Evolutionary conservation across 2,797 vertebrate species (phyloP).

Genomic region (Discoglossus pictus): DNA sequence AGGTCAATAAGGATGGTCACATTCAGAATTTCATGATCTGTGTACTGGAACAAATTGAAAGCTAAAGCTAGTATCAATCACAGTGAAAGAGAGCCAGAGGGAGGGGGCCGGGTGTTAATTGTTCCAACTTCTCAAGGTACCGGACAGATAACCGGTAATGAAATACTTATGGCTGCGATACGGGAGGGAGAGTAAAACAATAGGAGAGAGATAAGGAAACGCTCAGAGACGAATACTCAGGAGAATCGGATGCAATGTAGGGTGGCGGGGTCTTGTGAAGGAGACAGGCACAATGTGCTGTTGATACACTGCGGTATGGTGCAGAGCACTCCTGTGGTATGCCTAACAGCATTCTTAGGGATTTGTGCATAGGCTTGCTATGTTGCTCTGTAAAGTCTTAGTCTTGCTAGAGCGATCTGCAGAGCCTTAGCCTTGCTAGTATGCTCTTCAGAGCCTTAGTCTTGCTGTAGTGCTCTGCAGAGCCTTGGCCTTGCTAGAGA

Average conservation of each 20-base stretch:
- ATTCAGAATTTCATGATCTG: conserved; percentile 93
- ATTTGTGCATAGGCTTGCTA: too few relatives aligned
- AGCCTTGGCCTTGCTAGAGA: too few relatives aligned
- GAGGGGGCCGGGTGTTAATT: conserved; percentile 79
- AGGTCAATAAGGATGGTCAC: conserved; percentile 91
- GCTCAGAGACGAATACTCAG: conserved; percentile 57
- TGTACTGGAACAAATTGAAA: conserved; percentile 99
- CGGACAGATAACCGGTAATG: conserved; percentile 91
- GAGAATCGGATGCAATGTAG: conserved; percentile 52
- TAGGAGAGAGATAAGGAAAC: conserved; percentile 71
- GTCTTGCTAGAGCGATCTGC: too few relatives aligned
- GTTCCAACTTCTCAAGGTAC: conserved; percentile 86
- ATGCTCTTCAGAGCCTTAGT: too few relatives aligned
- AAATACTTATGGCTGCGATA: conserved; percentile 86
- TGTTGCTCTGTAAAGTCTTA: too few relatives aligned
- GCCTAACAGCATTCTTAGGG: too few relatives aligned
- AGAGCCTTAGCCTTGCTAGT: too few relatives aligned
- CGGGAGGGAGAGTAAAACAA: conserved; percentile 78
- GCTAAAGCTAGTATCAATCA: conserved; percentile 96
- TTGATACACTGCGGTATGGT: conserved; percentile 6
- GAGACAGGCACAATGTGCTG: background rate
- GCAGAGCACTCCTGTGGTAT: too few relatives aligned
- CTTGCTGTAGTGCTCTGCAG: too few relatives aligned
- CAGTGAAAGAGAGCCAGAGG: conserved; percentile 78
- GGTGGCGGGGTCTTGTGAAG: conserved; percentile 7